Evolutionary conservation across 30 jellyfish, hydroid and myxozoan species (phyloP).

Genomic region (Catostylus mosaicus): DNA sequence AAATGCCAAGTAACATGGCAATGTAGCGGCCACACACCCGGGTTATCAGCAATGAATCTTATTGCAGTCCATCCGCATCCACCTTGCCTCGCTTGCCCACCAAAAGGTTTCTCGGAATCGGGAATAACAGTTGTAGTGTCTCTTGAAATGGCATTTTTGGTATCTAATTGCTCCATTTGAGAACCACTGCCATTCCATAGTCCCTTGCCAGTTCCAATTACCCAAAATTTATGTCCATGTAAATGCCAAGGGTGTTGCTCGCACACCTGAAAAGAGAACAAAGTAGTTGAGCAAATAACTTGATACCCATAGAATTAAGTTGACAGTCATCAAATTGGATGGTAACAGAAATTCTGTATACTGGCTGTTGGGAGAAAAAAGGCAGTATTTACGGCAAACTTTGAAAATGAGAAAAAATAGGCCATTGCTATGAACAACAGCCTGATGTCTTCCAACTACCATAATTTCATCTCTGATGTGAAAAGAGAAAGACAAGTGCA

Average conservation of each 20-base stretch:
- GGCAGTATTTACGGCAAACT: neutral
- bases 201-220: slow-evolving; percentile 61
- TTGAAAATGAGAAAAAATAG: neutral
- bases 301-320: too few relatives aligned
- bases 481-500: too few relatives aligned
- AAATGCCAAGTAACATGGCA: slow-evolving; percentile 76
- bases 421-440: too few relatives aligned
- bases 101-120: slow-evolving; percentile 52
- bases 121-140: slow-evolving; percentile 75
- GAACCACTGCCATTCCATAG: slow-evolving; percentile 69
- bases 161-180: slow-evolving; percentile 48
- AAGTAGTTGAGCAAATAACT: too few relatives aligned
- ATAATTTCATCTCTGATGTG: too few relatives aligned
- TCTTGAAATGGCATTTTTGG: slow-evolving; percentile 29
- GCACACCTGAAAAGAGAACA: slow-evolving; percentile 45
- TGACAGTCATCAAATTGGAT: too few relatives aligned
- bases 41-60: slow-evolving; percentile 68
- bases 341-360: neutral
- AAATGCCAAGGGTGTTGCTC: slow-evolving; percentile 75
- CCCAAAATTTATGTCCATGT: slow-evolving; percentile 71
- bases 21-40: slow-evolving; percentile 75
- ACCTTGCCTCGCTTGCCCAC: slow-evolving; percentile 59
- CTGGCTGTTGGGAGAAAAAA: neutral
- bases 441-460: too few relatives aligned
- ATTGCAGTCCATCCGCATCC: slow-evolving; percentile 74